phyloP scores from a whole-genome alignment of 2,797 vertebrate species.

The Microctenopoma lineatum region DNA sequence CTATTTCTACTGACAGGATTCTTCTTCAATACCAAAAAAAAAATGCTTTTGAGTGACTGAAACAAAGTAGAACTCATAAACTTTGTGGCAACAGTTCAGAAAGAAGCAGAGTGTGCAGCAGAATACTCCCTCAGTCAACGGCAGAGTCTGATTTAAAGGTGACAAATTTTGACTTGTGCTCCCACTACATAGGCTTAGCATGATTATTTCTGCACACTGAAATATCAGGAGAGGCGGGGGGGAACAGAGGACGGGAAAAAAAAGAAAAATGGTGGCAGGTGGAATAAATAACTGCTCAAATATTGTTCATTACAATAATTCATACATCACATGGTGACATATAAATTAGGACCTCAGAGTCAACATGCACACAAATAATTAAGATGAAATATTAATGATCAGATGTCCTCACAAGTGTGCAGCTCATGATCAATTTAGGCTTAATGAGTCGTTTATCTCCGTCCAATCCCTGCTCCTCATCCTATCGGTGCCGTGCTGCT shows the following conservation, averaged over 20 bases:
- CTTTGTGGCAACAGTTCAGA: conserved; percentile 21
- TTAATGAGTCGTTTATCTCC: conserved; percentile 84
- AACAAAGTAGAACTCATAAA: conserved; percentile 46
- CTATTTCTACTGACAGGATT: conserved; percentile 52
- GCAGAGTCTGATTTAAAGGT: conserved; percentile 49
- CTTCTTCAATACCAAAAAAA: conserved; percentile 21
- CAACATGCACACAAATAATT: conserved; percentile 82
- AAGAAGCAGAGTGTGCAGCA: conserved; percentile 16
- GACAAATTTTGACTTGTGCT: conserved; percentile 50
- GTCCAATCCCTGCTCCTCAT: conserved; percentile 67
- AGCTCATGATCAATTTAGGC: conserved; percentile 80
- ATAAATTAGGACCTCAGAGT: conserved; percentile 79
- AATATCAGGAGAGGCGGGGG: conserved; percentile 31
- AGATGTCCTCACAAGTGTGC: conserved; percentile 75
- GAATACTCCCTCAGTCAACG: conserved; percentile 26
- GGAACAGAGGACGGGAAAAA: conserved; percentile 22
- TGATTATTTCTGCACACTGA: conserved; percentile 47
- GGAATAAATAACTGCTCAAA: conserved; percentile 71
- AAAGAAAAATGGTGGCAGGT: conserved; percentile 52
- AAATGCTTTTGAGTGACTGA: conserved; percentile 15
- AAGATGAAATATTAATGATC: conserved; percentile 84
- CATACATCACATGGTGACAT: conserved; percentile 78
- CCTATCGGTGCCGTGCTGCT: conserved; percentile 37
- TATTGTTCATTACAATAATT: conserved; percentile 81
- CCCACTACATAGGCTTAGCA: conserved; percentile 38